phyloP scores from a whole-genome alignment of 2,888 invertebrate species.

The Steinernema scapterisci region DNA sequence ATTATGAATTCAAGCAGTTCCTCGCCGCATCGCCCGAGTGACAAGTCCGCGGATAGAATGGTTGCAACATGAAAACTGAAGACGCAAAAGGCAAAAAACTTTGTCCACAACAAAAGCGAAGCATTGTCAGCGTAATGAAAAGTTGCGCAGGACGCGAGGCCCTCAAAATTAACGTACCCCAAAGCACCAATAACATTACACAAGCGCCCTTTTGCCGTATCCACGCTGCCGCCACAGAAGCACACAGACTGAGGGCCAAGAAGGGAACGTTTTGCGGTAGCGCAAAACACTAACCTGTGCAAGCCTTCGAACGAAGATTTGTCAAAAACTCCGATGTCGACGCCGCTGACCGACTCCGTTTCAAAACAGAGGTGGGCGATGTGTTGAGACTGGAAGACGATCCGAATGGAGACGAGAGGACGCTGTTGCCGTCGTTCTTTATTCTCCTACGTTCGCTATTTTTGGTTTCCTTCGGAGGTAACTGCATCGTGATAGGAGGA shows the following conservation, averaged over 20 bases:
- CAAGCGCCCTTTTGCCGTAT: not conserved
- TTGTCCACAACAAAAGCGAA: too few relatives aligned
- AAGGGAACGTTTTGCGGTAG: too few relatives aligned
- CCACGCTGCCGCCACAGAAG: too few relatives aligned
- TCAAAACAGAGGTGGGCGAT: constrained; percentile 18
- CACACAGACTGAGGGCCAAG: too few relatives aligned
- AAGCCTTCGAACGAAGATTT: constrained; percentile 4
- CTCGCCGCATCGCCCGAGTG: not conserved
- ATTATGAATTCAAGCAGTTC: not conserved
- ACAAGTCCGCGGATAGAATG: not conserved
- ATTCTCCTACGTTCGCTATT: constrained; percentile 49
- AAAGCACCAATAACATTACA: not conserved
- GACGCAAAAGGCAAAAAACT: too few relatives aligned
- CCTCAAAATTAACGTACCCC: not conserved
- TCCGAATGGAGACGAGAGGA: constrained; percentile 19
- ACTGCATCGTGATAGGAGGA: constrained; percentile 67
- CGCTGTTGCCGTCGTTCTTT: constrained; percentile 40
- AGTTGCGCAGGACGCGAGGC: too few relatives aligned
- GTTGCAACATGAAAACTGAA: not conserved
- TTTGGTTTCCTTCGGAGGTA: constrained; percentile 68
- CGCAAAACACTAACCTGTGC: constrained; percentile 2
- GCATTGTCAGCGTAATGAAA: too few relatives aligned
- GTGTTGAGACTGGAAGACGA: constrained; percentile 18
- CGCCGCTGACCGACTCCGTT: constrained; percentile 23
- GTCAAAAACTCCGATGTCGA: constrained; percentile 26